Evolutionary conservation across 2,797 vertebrate genomes (phyloP).

Genomic region (Loriculus beryllinus): DNA sequence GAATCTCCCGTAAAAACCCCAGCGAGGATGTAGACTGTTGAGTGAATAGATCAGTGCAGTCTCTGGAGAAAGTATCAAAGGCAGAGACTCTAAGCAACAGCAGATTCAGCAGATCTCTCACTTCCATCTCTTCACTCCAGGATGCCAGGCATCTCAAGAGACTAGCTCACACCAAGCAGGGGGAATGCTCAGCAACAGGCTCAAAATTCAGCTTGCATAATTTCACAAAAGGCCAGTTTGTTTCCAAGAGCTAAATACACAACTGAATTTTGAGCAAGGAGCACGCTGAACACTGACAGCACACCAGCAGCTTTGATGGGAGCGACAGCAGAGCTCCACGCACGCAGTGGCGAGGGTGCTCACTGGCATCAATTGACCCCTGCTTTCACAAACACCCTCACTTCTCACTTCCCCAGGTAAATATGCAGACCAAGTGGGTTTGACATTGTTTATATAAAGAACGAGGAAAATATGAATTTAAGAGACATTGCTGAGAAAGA

Average conservation of each 20-base stretch:
- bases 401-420: neutral
- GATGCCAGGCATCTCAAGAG: slow-evolving; percentile 54
- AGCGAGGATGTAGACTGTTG: slow-evolving; percentile 62
- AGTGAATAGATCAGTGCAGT: slow-evolving; percentile 62
- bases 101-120: slow-evolving; percentile 62
- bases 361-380: accelerated
- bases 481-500: neutral
- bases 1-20: slow-evolving; percentile 65
- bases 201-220: slow-evolving; percentile 52
- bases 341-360: neutral
- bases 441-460: neutral
- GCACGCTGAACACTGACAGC: neutral
- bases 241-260: slow-evolving; percentile 64
- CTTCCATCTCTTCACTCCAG: slow-evolving; percentile 51
- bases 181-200: slow-evolving; percentile 38
- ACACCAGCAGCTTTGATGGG: neutral
- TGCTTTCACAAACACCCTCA: neutral
- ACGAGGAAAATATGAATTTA: neutral
- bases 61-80: slow-evolving; percentile 72
- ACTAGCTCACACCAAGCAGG: slow-evolving; percentile 67
- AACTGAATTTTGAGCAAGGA: slow-evolving; percentile 45
- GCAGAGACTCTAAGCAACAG: slow-evolving; percentile 55
- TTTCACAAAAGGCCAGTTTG: slow-evolving; percentile 67
- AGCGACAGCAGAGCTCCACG: neutral
- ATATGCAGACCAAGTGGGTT: neutral